Evolutionary conservation across 2,888 invertebrate genomes (phyloP).

Genomic region (Monoplex corrugatus): DNA sequence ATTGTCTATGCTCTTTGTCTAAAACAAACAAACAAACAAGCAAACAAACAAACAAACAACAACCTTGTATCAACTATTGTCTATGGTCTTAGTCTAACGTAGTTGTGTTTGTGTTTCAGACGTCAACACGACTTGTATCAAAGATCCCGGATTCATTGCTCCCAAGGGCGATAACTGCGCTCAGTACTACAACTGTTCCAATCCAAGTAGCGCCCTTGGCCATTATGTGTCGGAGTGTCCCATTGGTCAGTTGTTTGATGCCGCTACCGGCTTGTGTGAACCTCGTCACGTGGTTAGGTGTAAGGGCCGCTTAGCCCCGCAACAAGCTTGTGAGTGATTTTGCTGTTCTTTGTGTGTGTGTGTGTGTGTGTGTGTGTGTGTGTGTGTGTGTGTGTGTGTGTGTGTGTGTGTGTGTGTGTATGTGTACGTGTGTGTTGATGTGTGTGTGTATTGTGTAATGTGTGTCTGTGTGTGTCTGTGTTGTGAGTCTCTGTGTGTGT

Average conservation of each 20-base stretch:
- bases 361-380: constrained; percentile 2
- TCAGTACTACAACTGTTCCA: constrained; percentile 66
- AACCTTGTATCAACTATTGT: neutral
- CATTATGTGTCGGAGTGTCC: constrained; percentile 54
- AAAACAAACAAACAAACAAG: too few relatives aligned
- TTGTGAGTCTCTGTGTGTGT: neutral
- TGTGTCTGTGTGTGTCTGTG: neutral
- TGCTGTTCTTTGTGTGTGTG: neutral
- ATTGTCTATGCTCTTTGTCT: too few relatives aligned
- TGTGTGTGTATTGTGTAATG: neutral
- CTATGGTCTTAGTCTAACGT: neutral
- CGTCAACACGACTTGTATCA: constrained; percentile 61
- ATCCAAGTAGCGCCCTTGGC: constrained; percentile 43
- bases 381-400: constrained; percentile 22
- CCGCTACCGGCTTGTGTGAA: constrained; percentile 36
- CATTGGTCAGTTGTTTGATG: constrained; percentile 51
- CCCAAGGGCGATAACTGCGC: constrained; percentile 69
- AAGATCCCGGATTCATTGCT: constrained; percentile 60
- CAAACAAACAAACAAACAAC: neutral
- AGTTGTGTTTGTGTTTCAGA: constrained; percentile 37
- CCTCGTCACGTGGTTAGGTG: constrained; percentile 48
- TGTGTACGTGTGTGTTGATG: neutral
- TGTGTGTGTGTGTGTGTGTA: neutral
- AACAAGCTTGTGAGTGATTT: constrained; percentile 54
- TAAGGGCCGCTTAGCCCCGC: constrained; percentile 47